Evolutionary conservation across 2,888 invertebrate genomes (phyloP).

Genomic region (Sclerodermus sp.): DNA sequence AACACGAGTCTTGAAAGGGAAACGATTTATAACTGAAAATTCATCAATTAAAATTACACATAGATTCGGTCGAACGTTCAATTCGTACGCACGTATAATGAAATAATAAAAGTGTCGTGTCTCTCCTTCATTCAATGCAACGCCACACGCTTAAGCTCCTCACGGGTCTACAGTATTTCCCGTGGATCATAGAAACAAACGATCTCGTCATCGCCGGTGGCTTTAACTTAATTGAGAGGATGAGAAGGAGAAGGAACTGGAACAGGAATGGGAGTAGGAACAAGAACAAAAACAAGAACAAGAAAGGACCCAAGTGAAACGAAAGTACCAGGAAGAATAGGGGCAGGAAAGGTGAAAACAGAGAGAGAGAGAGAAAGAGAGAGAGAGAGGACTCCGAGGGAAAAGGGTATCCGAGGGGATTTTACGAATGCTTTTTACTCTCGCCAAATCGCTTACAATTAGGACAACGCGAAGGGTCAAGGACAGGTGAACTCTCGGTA

Average conservation of each 20-base stretch:
- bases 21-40: slow-evolving; percentile 53
- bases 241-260: slow-evolving; percentile 10
- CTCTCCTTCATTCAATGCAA: background rate
- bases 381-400: background rate
- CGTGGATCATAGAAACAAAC: slow-evolving; percentile 24
- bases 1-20: slow-evolving; percentile 24
- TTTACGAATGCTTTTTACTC: slow-evolving; percentile 25
- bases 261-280: slow-evolving; percentile 16
- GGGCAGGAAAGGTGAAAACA: slow-evolving; percentile 6
- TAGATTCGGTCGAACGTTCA: slow-evolving; percentile 36
- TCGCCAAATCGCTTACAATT: slow-evolving; percentile 41
- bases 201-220: slow-evolving; percentile 22
- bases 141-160: too few species aligned
- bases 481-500: slow-evolving; percentile 37
- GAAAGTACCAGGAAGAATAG: slow-evolving; percentile 15
- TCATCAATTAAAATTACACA: slow-evolving; percentile 49
- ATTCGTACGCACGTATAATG: slow-evolving; percentile 32
- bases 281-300: slow-evolving; percentile 14
- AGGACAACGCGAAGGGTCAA: slow-evolving; percentile 45
- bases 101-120: slow-evolving; percentile 32
- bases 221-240: slow-evolving; percentile 22
- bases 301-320: too few species aligned
- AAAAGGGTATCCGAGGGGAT: slow-evolving; percentile 23
- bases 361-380: background rate
- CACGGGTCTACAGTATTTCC: slow-evolving; percentile 16